Base-by-base conservation (phyloP, 1,140 invertebrate genomes). In the Trichonephila inaurata region DNA sequence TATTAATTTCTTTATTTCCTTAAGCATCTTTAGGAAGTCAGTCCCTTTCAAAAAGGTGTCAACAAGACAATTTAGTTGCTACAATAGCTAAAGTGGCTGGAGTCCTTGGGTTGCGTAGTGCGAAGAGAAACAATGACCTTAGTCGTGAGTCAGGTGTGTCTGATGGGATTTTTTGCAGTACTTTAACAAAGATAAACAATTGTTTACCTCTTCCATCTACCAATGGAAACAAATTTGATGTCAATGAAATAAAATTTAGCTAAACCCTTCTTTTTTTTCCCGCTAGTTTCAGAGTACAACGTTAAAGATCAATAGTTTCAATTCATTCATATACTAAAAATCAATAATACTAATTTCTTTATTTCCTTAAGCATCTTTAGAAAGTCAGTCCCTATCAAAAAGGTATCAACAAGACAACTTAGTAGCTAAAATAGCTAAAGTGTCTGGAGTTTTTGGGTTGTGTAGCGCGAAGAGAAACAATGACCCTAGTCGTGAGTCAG, bases 401-500 rank as follows among this genome's bases (percentile, higher is more conserved):
- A 77, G 12, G 18, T 77, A 33, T 10, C 18, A 77, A 77, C 24
- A 77, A 33, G 28, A 77, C 28, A 64, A 21, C 62, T 40, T 40
- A 40, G 33, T 40, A 40, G 33, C 33, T 4, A 40, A 1, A 40
- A 40, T 0, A 40, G 33, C 33, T 19, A 4, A 33, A 72, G 28
- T 72, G 69, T 72, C 69, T 72, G 69, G 69, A 72, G 16, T 72
- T 28, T 8, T 14, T 72, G 24, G 24, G 16, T 72, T 24, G 69
- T 72, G 28, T 28, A 72, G 69, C 24, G 69, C 24, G 69, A 28
- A n/a, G 64, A 64, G 69, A 72, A 72, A 72, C 69, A 72, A 72
- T 72, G 69, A 72, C 69, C 69, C 28, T 72, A 72, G 69, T 33
- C 69, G 69, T 72, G 69, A 72, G 69, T 72, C 69, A 24, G 69